Evolutionary conservation across 2,888 invertebrate genomes (phyloP), one percentile per base, ranked within the genome.

Genomic region (Neelides folsomi): DNA sequence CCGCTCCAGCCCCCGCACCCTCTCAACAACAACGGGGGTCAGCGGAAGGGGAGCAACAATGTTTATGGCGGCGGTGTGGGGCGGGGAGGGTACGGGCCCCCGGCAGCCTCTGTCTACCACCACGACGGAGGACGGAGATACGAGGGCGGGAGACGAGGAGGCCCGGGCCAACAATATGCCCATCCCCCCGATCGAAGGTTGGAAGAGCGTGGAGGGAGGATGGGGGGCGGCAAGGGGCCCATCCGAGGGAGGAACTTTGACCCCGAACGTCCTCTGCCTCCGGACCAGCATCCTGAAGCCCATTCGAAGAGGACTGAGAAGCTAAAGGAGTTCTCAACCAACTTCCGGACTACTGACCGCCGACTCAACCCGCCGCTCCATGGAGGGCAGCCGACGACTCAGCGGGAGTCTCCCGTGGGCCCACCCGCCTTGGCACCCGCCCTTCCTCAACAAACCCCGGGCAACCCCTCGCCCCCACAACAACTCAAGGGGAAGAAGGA

Each of bases 71-170:
- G 2, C 67, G 64, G 49, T 67, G 55, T 35, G 66, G 66, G 35
- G 67, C 58, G 49, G 63, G 56, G 50, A 59, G 65, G 15, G 62
- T 60, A 16, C 60, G 65, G 15, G 62, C 60, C 18, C 60, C 62
- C 34, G 73, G 72, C 68, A 71, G 72, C 18, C 72, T 73, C 8
- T 75, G 74, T 51, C 75, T 50, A 54, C 35, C 58, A 59, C 44
- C 57, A 59, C 42, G 49, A 57, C 43, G 55, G 56, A 20, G 18
- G 34, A 18, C 13, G 35, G 19, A 34, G 45, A 7, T 35, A 61
- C 36, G 47, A 54, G 42, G 57, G 56, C 12, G 35, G 57, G 10
- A 44, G 58, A 15, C 16, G 53, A n/a, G 55, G 54, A 16, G 59
- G 56, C 2, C 58, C 54, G 34, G 56, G 54, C 19, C 55, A 59